Evolutionary conservation across 2,113 vertebrate genomes (phyloP).

Genomic region (Channa maculata): DNA sequence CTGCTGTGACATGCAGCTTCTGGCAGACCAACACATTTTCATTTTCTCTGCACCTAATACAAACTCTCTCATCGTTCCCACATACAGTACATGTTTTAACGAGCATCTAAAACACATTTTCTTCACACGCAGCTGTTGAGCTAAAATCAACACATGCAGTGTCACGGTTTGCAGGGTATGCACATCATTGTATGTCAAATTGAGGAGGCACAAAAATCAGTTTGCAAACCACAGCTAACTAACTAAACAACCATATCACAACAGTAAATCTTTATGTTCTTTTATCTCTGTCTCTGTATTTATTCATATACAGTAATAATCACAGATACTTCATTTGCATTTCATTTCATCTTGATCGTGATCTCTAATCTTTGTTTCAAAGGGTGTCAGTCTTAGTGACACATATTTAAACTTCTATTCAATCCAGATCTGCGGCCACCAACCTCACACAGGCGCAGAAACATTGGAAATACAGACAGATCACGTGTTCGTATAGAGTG

Average conservation of each 20-base stretch:
- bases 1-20: background rate
- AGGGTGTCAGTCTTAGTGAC: background rate
- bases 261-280: background rate
- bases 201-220: too few relatives aligned
- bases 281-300: background rate
- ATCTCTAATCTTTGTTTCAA: too few relatives aligned
- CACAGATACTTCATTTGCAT: background rate
- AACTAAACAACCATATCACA: too few relatives aligned
- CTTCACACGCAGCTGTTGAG: background rate
- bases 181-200: too few relatives aligned
- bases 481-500: slow-evolving; percentile 26
- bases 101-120: background rate
- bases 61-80: background rate
- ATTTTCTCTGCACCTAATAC: slow-evolving; percentile 1
- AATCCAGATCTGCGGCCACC: slow-evolving; percentile 12
- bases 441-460: background rate
- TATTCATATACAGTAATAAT: background rate
- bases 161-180: too few relatives aligned
- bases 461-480: slow-evolving; percentile 5
- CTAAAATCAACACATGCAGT: background rate
- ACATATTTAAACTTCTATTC: background rate
- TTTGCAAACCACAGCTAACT: background rate
- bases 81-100: slow-evolving; percentile 1
- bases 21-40: slow-evolving; percentile 8
- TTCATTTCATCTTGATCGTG: background rate